A percentile compares a stretch with the other conserved stretches of the same genome.
phyloP scores from a whole-genome alignment of 2,888 invertebrate species.

The Rhagonycha lutea region DNA sequence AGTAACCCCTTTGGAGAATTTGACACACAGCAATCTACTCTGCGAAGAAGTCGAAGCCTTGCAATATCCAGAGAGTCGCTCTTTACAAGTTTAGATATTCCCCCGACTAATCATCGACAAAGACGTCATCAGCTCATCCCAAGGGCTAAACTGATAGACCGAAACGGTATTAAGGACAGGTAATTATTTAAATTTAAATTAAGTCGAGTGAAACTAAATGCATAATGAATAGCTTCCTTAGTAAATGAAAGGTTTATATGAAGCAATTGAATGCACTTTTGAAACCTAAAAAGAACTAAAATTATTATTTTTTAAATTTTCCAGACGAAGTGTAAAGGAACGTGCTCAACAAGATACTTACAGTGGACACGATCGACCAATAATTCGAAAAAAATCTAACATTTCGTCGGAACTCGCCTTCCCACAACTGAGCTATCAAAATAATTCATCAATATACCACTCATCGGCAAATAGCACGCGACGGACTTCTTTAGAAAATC shows the following conservation, averaged over 20 bases:
- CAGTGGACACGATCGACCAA: slow-evolving; percentile 31
- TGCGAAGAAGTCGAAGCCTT: slow-evolving; percentile 72
- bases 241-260: not conserved
- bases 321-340: slow-evolving; percentile 40
- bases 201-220: not conserved
- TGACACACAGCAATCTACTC: slow-evolving; percentile 42
- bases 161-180: slow-evolving; percentile 76
- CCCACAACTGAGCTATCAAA: slow-evolving; percentile 31
- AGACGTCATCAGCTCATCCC: slow-evolving; percentile 79
- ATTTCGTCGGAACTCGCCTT: slow-evolving; percentile 40
- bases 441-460: slow-evolving; percentile 20
- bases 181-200: slow-evolving; percentile 46
- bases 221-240: not conserved
- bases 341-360: slow-evolving; percentile 42
- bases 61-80: slow-evolving; percentile 80
- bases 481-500: slow-evolving; percentile 4
- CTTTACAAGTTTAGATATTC: slow-evolving; percentile 70
- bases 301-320: slow-evolving; percentile 17
- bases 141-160: slow-evolving; percentile 77
- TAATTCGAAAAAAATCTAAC: slow-evolving; percentile 34
- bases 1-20: slow-evolving; percentile 44
- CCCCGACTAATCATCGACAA: slow-evolving; percentile 62
- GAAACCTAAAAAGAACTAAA: not conserved
- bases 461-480: slow-evolving; percentile 4
- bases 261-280: not conserved